Conservation (phyloP, 2,888 invertebrate genomes). For the Clanis bilineata region DNA sequence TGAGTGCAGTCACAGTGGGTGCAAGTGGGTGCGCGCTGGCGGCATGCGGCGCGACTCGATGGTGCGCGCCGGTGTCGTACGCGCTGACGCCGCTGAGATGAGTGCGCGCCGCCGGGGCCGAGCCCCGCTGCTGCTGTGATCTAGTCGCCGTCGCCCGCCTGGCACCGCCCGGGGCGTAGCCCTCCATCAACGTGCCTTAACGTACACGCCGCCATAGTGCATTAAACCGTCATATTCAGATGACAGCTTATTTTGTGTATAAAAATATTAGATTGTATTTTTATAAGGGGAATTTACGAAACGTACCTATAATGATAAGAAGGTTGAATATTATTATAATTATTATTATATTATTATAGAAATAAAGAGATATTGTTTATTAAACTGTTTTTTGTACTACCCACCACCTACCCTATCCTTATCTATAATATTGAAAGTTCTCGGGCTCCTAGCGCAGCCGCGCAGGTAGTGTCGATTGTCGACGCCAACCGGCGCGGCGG, state of each 20-base stretch:
- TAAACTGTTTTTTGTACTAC: constrained; percentile 59
- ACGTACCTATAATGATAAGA: constrained; percentile 59
- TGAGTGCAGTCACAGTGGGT: constrained; percentile 48
- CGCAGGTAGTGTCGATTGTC: too few species aligned
- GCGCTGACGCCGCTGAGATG: constrained; percentile 69
- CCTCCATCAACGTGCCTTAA: constrained; percentile 77
- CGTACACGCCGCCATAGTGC: constrained; percentile 78
- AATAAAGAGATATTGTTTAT: constrained; percentile 77
- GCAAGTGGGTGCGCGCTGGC: constrained; percentile 57
- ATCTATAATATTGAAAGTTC: too few species aligned
- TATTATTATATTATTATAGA: constrained; percentile 59
- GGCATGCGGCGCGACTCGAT: constrained; percentile 78
- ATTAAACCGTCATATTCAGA: constrained; percentile 71
- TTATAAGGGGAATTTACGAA: constrained; percentile 79
- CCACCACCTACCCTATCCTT: too few species aligned
- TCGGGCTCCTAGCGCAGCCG: too few species aligned
- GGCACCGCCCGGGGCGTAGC: constrained; percentile 80
- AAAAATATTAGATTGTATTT: constrained; percentile 75
- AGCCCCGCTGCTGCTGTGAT: constrained; percentile 73
- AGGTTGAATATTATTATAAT: constrained; percentile 59
- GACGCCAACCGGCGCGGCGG: too few species aligned
- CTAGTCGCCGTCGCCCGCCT: constrained; percentile 78
- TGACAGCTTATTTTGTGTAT: constrained; percentile 78
- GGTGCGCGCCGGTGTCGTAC: constrained; percentile 86
- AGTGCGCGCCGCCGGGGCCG: constrained; percentile 64